Base-by-base conservation (phyloP, 2,113 vertebrate genomes). In the Gymnorhina tibicen region DNA sequence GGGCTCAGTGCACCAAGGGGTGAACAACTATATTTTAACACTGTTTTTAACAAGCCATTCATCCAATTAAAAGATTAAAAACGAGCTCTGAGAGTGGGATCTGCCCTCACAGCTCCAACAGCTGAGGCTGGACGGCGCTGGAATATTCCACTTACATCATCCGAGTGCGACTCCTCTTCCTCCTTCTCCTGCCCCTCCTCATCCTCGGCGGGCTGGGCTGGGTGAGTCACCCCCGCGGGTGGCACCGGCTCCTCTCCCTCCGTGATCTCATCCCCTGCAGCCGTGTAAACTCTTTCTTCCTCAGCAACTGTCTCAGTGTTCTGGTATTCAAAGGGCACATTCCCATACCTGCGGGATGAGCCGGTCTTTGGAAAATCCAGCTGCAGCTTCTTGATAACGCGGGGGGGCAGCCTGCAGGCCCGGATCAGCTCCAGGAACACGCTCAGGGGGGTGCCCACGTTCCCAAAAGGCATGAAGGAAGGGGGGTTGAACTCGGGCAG, bases 371-470 rank as follows among this genome's bases (percentile, higher is more conserved):
- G 99, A 46, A 99, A 99, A 56, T 97, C 97, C 83, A 99, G 98
- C 78, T 99, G 99, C 74, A 99, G 92, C 32, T 99, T 98, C 46
- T 96, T 98, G 94, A 99, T 99, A 32, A 99, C 96, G 5, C 98
- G 96, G 2, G 99, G 98, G 19, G 99, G 99, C 8, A 99, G 97
- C 22, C 99, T 97, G 95, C 99, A 99, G 72, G 99, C 97, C 58
- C 98, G 98, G 95, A 99, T 99, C 94, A 99, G 98, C 95, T 99
- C 98, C 59, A 99, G 97, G 81, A 99, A 99, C 42, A 99, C 98
- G 32, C 68, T 89, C 47, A 99, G 59, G 1, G 99, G 98, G 3
- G 99, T 99, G 52, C 99, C 99, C 68, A 99, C 99, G 3, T 99
- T 99, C 32, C 99, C 99, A 0, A 92, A 97, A 16, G 98, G 98